phyloP scores from a whole-genome alignment of 2,113 vertebrate genomes.

The Ictalurus punctatus region DNA sequence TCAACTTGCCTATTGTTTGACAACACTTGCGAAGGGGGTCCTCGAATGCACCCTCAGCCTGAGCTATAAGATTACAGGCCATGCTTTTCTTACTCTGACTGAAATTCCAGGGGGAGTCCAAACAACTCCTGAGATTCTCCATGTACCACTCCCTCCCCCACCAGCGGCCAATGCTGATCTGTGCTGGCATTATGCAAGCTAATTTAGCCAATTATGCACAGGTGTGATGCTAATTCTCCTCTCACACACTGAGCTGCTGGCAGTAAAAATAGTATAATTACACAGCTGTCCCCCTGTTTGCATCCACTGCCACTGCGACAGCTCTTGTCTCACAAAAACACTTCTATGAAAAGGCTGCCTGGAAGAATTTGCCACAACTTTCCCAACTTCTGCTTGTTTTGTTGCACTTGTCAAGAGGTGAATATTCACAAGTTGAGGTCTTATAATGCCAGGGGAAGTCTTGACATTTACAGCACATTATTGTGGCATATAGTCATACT shows the following conservation, averaged over 20 bases:
- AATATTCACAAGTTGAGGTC: constrained; percentile 24
- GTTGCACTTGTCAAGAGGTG: constrained; percentile 44
- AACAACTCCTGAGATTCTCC: constrained; percentile 65
- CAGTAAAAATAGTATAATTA: constrained; percentile 82
- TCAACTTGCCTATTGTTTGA: constrained; percentile 55
- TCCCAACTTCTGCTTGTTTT: constrained; percentile 45
- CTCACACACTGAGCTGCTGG: constrained; percentile 71
- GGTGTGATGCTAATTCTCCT: constrained; percentile 81
- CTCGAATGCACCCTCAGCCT: constrained; percentile 46
- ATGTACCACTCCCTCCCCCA: constrained; percentile 51
- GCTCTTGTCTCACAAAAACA: constrained; percentile 53
- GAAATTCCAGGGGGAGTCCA: constrained; percentile 60
- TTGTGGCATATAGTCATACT: constrained; percentile 23
- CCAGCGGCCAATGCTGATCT: constrained; percentile 70
- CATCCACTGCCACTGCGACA: constrained; percentile 60
- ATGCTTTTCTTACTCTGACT: constrained; percentile 56
- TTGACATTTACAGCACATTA: constrained; percentile 16
- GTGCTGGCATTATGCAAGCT: constrained; percentile 74
- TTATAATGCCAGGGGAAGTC: constrained; percentile 25
- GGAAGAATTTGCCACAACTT: constrained; percentile 45
- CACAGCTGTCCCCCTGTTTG: constrained; percentile 72
- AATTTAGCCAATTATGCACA: constrained; percentile 81
- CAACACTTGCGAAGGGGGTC: constrained; percentile 55
- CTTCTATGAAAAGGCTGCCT: constrained; percentile 42
- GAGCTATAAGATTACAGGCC: constrained; percentile 54